Percentiles rank a stretch among this genome's conserved stretches.
Evolutionary conservation across 2,888 invertebrate genomes (phyloP).

Genomic region (Phanerotoma sp.): DNA sequence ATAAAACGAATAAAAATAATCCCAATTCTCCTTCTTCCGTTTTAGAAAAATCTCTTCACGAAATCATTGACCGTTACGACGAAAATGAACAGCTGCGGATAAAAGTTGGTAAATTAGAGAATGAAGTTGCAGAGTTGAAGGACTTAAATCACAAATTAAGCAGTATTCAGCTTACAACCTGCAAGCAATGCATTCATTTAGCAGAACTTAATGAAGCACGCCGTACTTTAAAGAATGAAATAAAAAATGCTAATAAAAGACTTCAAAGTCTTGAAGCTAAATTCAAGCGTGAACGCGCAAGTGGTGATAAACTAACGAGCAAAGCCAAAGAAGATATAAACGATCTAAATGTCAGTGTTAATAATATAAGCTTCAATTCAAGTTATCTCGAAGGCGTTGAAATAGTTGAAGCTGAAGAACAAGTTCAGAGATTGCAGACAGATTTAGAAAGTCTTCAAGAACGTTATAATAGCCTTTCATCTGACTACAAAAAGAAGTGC

Average conservation of each 20-base stretch:
- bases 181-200: constrained; percentile 42
- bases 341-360: constrained; percentile 36
- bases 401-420: constrained; percentile 45
- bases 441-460: constrained; percentile 43
- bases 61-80: background rate
- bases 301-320: constrained; percentile 38
- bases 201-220: constrained; percentile 42
- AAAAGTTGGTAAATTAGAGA: constrained; percentile 34
- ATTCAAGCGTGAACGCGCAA: constrained; percentile 42
- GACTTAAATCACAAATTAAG: constrained; percentile 43
- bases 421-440: constrained; percentile 38
- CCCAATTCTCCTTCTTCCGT: background rate
- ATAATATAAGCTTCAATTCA: constrained; percentile 37
- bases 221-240: constrained; percentile 41
- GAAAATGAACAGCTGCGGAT: constrained; percentile 24
- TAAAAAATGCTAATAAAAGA: constrained; percentile 39
- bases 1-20: constrained; percentile 26
- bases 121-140: constrained; percentile 36
- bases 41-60: background rate
- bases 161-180: constrained; percentile 41
- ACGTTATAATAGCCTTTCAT: constrained; percentile 38
- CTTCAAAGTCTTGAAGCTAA: constrained; percentile 41
- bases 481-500: constrained; percentile 40
- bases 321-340: constrained; percentile 44
- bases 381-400: constrained; percentile 37